Evolutionary conservation across 64 coral and sea anemone species (phyloP).

Genomic region (Pachyseris speciosa): DNA sequence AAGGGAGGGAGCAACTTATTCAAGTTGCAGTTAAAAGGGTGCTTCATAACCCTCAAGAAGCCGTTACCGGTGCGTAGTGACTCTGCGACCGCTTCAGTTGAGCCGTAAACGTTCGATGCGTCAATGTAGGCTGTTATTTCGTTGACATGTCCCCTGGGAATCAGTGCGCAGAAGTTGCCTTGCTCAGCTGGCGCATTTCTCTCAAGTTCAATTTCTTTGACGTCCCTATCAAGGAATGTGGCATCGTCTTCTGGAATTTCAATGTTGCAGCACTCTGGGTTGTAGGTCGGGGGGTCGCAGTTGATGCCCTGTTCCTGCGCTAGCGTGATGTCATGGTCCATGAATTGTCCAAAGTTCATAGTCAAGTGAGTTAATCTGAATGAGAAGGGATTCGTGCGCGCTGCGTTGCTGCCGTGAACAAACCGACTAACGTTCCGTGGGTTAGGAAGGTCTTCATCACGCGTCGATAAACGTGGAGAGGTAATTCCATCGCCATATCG

Average conservation of each 20-base stretch:
- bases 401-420: constrained; percentile 13
- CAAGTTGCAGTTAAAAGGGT: not conserved
- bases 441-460: not conserved
- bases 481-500: constrained; percentile 43
- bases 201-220: constrained; percentile 41
- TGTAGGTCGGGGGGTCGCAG: not conserved
- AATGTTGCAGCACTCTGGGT: constrained; percentile 75
- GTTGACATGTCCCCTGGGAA: constrained; percentile 44
- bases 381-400: not conserved
- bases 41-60: not conserved
- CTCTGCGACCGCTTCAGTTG: not conserved
- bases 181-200: constrained; percentile 16
- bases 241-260: constrained; percentile 24
- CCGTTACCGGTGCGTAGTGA: constrained; percentile 15
- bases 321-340: constrained; percentile 58
- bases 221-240: not conserved
- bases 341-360: constrained; percentile 60
- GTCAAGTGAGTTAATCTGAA: not conserved
- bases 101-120: constrained; percentile 61
- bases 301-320: not conserved
- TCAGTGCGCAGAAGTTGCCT: not conserved
- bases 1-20: constrained; percentile 22
- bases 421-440: not conserved
- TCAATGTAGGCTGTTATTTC: constrained; percentile 62
- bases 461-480: not conserved